Evolutionary conservation across 2,888 invertebrate genomes (phyloP).

Genomic region (Hartigia nigra): DNA sequence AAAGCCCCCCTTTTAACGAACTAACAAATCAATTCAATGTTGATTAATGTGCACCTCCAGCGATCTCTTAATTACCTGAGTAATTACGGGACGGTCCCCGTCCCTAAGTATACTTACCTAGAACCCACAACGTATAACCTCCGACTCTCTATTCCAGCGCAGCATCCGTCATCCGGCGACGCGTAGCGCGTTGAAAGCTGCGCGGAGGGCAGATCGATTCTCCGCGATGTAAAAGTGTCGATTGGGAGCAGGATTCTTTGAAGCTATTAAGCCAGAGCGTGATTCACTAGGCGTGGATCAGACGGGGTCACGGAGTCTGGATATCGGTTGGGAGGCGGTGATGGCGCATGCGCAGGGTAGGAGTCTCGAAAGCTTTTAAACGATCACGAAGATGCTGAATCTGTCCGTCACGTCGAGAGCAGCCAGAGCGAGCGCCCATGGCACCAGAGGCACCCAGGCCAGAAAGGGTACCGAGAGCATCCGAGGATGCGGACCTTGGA

Average conservation of each 20-base stretch:
- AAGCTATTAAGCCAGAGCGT: slow-evolving; percentile 43
- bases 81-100: slow-evolving; percentile 52
- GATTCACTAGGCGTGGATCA: slow-evolving; percentile 22
- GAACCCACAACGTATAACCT: neutral
- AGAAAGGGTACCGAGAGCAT: slow-evolving; percentile 38
- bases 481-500: slow-evolving; percentile 41
- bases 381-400: slow-evolving; percentile 47
- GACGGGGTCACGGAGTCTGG: neutral
- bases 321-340: slow-evolving; percentile 5
- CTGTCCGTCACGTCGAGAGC: slow-evolving; percentile 53
- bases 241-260: slow-evolving; percentile 28
- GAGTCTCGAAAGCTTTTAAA: slow-evolving; percentile 50
- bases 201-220: neutral
- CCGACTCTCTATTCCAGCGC: neutral
- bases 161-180: neutral
- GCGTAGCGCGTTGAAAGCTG: neutral
- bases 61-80: slow-evolving; percentile 52
- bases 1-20: slow-evolving; percentile 38
- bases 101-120: neutral
- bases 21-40: slow-evolving; percentile 60
- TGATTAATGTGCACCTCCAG: slow-evolving; percentile 54
- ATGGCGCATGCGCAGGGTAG: slow-evolving; percentile 16
- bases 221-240: neutral
- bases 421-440: slow-evolving; percentile 38
- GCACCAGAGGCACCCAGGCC: slow-evolving; percentile 38